A percentile compares a stretch with the other conserved stretches of the same genome.
Conservation (phyloP, 2,888 invertebrate genomes). For the Punctoribates punctum region DNA sequence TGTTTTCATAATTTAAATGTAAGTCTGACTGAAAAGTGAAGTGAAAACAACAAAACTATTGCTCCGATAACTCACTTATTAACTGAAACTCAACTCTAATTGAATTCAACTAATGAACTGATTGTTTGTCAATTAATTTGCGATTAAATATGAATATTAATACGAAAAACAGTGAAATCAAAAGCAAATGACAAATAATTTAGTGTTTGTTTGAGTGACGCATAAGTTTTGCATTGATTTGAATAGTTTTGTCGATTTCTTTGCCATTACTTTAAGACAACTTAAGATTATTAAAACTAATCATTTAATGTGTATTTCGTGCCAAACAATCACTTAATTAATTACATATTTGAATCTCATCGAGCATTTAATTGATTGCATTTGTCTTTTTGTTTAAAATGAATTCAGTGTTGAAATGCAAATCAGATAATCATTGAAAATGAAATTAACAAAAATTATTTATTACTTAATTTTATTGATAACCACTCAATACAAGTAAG, state of each 20-base stretch:
- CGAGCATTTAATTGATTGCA: not conserved
- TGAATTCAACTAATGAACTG: too few relatives aligned
- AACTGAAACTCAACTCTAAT: too few relatives aligned
- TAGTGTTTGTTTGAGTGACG: not conserved
- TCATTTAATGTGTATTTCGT: not conserved
- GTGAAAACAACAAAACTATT: too few relatives aligned
- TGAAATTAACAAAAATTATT: conserved; percentile 17
- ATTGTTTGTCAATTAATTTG: too few relatives aligned
- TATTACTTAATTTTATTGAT: not conserved
- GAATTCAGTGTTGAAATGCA: not conserved
- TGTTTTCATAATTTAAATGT: too few relatives aligned
- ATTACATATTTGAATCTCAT: not conserved
- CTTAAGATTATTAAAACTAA: not conserved
- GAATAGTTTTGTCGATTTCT: not conserved
- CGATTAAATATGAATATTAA: too few relatives aligned
- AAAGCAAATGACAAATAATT: not conserved
- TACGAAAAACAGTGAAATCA: not conserved
- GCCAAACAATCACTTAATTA: not conserved
- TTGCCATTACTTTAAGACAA: not conserved
- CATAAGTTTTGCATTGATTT: conserved; percentile 14
- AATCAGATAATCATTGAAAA: not conserved
- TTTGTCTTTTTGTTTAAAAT: not conserved
- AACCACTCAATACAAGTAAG: conserved; percentile 22
- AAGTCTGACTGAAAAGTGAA: too few relatives aligned
- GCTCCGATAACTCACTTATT: too few relatives aligned